Percentiles rank a stretch among this genome's conserved stretches.
Conservation (phyloP, 1,140 invertebrate species). For the Psix sp. region DNA sequence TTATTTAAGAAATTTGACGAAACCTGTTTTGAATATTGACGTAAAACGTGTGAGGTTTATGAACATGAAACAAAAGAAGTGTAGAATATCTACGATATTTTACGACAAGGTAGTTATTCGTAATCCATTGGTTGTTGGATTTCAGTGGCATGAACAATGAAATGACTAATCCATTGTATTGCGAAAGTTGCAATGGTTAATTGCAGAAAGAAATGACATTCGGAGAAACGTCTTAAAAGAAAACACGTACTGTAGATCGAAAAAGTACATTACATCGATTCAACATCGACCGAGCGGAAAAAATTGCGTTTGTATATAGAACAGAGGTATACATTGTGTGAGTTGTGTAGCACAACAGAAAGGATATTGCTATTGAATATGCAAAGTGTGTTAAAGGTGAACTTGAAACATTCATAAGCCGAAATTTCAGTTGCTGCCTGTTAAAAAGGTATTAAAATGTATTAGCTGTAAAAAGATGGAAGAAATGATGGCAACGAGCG, state of each 20-base stretch:
- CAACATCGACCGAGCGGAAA: conserved; percentile 47
- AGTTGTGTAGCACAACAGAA: conserved; percentile 39
- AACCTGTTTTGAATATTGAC: no score
- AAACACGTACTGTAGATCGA: conserved; percentile 26
- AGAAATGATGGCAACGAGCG: no score
- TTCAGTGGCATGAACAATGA: conserved; percentile 30
- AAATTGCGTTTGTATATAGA: conserved; percentile 49
- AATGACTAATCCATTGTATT: conserved; percentile 37
- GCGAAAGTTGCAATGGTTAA: conserved; percentile 46
- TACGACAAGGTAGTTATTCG: no score
- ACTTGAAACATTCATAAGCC: no score
- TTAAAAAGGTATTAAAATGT: no score
- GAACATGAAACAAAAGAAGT: no score
- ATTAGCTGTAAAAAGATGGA: no score
- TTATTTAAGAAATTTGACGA: no score
- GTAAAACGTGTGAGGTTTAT: no score
- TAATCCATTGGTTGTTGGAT: conserved; percentile 28
- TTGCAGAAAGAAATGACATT: conserved; percentile 48
- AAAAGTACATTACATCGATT: conserved; percentile 38
- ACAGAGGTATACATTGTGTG: conserved; percentile 43
- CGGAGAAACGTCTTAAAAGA: conserved; percentile 34
- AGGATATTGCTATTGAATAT: conserved; percentile 53
- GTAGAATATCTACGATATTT: no score
- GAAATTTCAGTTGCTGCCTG: no score
- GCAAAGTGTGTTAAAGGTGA: conserved; percentile 54